Evolutionary conservation across 2,113 vertebrate genomes (phyloP), one percentile per base, ranked within the genome.

Genomic region (Spheniscus mendiculus): DNA sequence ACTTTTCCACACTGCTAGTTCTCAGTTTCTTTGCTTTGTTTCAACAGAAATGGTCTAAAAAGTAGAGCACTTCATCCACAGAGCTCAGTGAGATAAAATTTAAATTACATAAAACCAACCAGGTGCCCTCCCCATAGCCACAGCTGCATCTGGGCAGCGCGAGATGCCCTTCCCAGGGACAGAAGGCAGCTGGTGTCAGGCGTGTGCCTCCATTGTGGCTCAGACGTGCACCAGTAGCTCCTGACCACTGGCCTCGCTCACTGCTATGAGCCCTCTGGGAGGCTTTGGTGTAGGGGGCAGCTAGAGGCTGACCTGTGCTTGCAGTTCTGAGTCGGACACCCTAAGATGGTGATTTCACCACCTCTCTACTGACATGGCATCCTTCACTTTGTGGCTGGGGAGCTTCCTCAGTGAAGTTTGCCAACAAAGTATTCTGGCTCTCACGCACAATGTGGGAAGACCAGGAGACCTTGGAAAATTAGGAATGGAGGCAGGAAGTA

Each of bases 101-200:
- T 19, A 45, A 44, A 26, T 15, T 4, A n/a, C 0, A 0, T 11
- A 45, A 63, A 52, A 36, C 12, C 0, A 2, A 52, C 3, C 12
- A 16, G 62, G 26, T 79, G 74, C 40, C 16, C 27, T 47, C 34
- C 25, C 26, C 15, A 2, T 3, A 29, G 63, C 70, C 21, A 20
- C 0, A 4, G 56, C 30, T 42, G 44, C 2, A 6, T 3, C 14
- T 8, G 42, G 38, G 70, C 58, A 38, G 66, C 1, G 14, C 61
- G n/a, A 0, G 5, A 47, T 14, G 50, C 34, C 27, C 19, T 52
- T 49, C 71, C 30, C 22, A 18, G 16, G 26, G 15, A 26, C 22
- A 3, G 58, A 58, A 36, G 44, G 44, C 0, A 3, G 36, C 53
- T 20, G 18, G 52, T 11, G 11, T 36, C 25, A 5, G 30, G 15